phyloP scores from a whole-genome alignment of 2,888 invertebrate genomes.

The Phyllotreta striolata region DNA sequence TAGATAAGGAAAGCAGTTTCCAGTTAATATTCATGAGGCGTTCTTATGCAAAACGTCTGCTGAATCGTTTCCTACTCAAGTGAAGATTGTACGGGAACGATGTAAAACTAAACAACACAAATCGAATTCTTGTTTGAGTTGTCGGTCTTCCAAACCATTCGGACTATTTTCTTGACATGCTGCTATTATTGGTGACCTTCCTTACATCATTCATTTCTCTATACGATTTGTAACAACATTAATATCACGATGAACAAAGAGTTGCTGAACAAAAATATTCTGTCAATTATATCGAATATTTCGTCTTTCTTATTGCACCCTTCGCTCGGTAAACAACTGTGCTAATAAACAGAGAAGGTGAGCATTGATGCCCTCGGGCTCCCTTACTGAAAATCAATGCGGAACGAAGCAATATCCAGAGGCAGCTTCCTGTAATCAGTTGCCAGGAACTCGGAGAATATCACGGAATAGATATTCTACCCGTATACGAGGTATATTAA shows the following conservation, averaged over 20 bases:
- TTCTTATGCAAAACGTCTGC: slow-evolving; percentile 62
- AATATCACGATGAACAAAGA: too few relatives aligned
- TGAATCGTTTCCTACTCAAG: slow-evolving; percentile 58
- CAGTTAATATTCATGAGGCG: slow-evolving; percentile 61
- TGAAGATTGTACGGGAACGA: slow-evolving; percentile 53
- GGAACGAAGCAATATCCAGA: slow-evolving; percentile 18
- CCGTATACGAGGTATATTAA: slow-evolving; percentile 26
- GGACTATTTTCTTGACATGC: too few relatives aligned
- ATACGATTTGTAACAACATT: too few relatives aligned
- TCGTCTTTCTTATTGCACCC: not conserved
- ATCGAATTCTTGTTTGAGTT: slow-evolving; percentile 41
- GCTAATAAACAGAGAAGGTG: not conserved
- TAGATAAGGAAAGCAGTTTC: slow-evolving; percentile 43
- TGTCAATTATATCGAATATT: too few relatives aligned
- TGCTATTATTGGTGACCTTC: too few relatives aligned
- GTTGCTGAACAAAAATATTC: too few relatives aligned
- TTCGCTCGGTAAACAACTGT: not conserved
- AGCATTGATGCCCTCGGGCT: slow-evolving; percentile 7
- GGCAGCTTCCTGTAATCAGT: slow-evolving; percentile 18
- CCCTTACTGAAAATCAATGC: slow-evolving; percentile 19
- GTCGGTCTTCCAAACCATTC: slow-evolving; percentile 2
- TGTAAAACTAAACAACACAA: slow-evolving; percentile 48
- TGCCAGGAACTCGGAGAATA: slow-evolving; percentile 27
- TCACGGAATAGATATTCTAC: slow-evolving; percentile 32
- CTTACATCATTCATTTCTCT: too few relatives aligned